Conservation (phyloP, 2,888 invertebrate species). For the Hetaerina titia region DNA sequence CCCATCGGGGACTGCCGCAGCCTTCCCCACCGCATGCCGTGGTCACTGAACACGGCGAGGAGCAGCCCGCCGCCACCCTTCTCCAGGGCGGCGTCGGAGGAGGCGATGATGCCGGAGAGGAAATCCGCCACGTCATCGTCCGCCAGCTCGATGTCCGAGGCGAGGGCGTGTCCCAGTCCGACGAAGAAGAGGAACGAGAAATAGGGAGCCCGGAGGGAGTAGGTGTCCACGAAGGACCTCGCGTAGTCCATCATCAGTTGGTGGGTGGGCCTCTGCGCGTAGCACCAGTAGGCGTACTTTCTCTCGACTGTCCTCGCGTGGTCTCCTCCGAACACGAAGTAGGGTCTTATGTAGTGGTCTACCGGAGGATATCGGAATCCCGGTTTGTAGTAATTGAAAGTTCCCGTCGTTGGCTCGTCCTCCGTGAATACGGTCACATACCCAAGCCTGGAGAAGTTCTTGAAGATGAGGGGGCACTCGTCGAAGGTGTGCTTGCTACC, state of each 20-base stretch:
- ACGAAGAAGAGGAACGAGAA: neutral
- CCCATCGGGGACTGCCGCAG: slow-evolving; percentile 10
- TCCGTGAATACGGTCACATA: neutral
- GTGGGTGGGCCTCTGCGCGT: neutral
- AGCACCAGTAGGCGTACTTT: neutral
- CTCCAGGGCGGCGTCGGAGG: neutral
- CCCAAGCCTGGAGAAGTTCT: neutral
- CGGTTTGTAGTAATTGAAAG: neutral
- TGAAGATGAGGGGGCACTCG: neutral
- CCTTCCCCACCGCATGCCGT: slow-evolving; percentile 30
- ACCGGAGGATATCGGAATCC: neutral
- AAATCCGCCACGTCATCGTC: neutral
- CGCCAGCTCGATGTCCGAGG: neutral
- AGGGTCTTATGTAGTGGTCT: neutral
- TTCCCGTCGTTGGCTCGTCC: neutral
- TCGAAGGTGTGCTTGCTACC: neutral
- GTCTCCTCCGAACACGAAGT: neutral
- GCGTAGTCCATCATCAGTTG: neutral
- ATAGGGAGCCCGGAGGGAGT: neutral
- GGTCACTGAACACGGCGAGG: slow-evolving; percentile 33
- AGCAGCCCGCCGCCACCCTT: neutral
- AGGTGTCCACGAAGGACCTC: neutral
- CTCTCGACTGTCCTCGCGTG: neutral
- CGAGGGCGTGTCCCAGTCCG: neutral
- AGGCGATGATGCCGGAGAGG: neutral